Conservation (phyloP, 2,888 invertebrate genomes). For the Idaea biselata region DNA sequence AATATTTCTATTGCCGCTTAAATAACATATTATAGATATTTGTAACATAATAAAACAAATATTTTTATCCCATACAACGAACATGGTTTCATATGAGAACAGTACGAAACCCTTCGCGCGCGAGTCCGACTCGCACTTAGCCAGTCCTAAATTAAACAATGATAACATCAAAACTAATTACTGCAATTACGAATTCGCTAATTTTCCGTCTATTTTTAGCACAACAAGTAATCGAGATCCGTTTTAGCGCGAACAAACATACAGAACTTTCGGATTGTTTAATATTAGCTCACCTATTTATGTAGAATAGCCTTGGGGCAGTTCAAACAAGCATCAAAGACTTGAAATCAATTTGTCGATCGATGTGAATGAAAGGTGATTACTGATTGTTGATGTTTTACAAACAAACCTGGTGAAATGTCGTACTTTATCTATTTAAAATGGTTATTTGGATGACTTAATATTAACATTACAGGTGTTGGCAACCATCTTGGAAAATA, state of each 20-base stretch:
- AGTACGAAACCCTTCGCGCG: no score
- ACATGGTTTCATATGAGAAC: no score
- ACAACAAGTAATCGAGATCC: neutral
- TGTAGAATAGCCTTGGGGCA: neutral
- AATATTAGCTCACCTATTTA: neutral
- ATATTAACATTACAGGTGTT: no score
- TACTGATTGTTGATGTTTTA: neutral
- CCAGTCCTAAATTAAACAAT: no score
- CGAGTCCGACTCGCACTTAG: no score
- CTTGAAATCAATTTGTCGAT: neutral
- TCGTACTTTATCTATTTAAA: neutral
- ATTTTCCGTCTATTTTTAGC: neutral
- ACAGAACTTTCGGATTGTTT: neutral
- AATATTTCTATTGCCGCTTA: no score
- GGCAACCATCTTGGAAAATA: no score
- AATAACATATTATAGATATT: no score
- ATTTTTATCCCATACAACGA: no score
- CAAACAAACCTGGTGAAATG: neutral
- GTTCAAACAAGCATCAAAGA: conserved; percentile 1
- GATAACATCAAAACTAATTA: neutral
- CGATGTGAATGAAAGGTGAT: neutral
- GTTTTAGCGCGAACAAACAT: neutral
- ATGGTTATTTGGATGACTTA: neutral
- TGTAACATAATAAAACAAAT: no score
- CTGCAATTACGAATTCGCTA: neutral